These are phyloP conservation scores for Lasiurus borealis DNA, from an alignment of 2,113 vertebrate species.

Conservation along the genomic window DNA sequence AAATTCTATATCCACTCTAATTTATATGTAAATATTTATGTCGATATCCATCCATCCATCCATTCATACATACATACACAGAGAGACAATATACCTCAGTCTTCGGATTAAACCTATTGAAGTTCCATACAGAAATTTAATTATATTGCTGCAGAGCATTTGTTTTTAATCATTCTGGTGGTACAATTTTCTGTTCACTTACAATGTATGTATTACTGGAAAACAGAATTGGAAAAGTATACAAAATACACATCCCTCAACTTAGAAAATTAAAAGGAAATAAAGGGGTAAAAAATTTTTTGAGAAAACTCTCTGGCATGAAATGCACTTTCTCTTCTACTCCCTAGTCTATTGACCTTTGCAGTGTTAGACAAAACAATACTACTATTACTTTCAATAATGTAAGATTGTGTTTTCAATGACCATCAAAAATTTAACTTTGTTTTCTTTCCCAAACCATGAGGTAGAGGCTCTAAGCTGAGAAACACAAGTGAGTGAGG, in stretches of 20 bases:
- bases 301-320: constrained; percentile 46
- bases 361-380: constrained; percentile 42
- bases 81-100: constrained; percentile 21
- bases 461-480: constrained; percentile 2
- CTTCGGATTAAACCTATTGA: constrained; percentile 59
- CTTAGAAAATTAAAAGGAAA: constrained; percentile 66
- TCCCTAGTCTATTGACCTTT: background rate
- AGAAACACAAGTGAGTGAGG: background rate
- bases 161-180: constrained; percentile 48
- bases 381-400: background rate
- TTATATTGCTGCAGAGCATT: constrained; percentile 63
- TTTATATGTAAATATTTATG: background rate
- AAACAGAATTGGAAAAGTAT: constrained; percentile 39
- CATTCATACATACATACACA: background rate
- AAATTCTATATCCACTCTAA: background rate
- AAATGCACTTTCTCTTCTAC: constrained; percentile 31
- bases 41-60: no score
- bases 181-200: constrained; percentile 67
- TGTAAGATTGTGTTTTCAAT: constrained; percentile 18
- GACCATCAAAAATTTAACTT: constrained; percentile 57
- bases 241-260: constrained; percentile 13
- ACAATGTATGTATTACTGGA: constrained; percentile 34
- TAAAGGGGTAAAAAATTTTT: constrained; percentile 29
- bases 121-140: constrained; percentile 63
- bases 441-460: constrained; percentile 68